These are phyloP conservation scores for Aphaenogaster floridana DNA, from an alignment of 1,140 invertebrate genomes.

Conservation along the genomic window DNA sequence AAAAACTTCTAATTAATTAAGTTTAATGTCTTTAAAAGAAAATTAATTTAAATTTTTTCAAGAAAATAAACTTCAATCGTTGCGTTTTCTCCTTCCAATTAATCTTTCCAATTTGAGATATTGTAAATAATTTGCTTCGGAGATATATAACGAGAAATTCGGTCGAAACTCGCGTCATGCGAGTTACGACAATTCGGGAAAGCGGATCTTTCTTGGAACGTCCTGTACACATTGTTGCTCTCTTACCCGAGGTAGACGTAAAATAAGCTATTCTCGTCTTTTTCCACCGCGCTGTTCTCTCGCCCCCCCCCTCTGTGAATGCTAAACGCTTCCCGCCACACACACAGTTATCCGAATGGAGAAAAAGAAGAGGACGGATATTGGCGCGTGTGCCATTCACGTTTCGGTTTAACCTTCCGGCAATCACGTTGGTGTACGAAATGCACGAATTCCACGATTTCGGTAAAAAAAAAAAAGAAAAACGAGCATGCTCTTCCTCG, in stretches of 20 bases:
- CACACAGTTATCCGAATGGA: slow-evolving; percentile 68
- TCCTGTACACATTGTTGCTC: slow-evolving; percentile 65
- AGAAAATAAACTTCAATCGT: neutral
- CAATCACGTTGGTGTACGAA: slow-evolving; percentile 2
- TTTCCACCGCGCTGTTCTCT: slow-evolving; percentile 8
- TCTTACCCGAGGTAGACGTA: slow-evolving; percentile 53
- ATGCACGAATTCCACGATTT: slow-evolving; percentile 17
- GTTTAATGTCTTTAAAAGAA: neutral
- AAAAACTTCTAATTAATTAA: slow-evolving; percentile 2
- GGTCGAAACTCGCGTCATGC: neutral
- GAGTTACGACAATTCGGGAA: neutral
- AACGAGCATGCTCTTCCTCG: neutral
- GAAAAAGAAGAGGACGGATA: slow-evolving; percentile 60
- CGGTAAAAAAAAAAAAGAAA: neutral
- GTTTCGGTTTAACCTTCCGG: slow-evolving; percentile 67
- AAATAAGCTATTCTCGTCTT: slow-evolving; percentile 63
- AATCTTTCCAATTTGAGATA: neutral
- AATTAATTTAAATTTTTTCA: neutral
- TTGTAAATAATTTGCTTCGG: neutral
- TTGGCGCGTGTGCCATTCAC: slow-evolving; percentile 76
- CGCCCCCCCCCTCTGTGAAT: slow-evolving; percentile 39
- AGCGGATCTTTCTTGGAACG: slow-evolving; percentile 68
- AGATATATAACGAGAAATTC: neutral
- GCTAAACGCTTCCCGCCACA: slow-evolving; percentile 67
- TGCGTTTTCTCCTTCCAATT: neutral